Conservation (phyloP, 2,797 vertebrate genomes). For the Trematomus bernacchii region DNA sequence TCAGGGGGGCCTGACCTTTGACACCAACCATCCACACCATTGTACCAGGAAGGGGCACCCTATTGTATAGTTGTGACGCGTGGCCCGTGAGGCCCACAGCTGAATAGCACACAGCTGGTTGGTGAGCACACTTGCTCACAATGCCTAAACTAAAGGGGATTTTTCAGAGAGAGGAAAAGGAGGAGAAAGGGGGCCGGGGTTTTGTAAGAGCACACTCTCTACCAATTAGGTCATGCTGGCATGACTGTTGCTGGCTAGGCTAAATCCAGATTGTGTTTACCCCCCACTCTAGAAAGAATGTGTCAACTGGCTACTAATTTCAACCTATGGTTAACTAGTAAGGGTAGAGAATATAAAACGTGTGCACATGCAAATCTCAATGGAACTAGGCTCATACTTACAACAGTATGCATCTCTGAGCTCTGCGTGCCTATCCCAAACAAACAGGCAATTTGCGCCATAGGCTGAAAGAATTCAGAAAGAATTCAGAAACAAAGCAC, state of each 20-base stretch:
- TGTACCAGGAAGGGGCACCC: constrained; percentile 77
- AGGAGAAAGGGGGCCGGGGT: constrained; percentile 51
- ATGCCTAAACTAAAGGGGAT: constrained; percentile 73
- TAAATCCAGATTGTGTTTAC: constrained; percentile 52
- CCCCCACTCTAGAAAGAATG: constrained; percentile 43
- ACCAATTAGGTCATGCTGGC: constrained; percentile 67
- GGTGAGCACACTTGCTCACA: constrained; percentile 83
- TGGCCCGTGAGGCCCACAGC: constrained; percentile 78
- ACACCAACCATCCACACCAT: constrained; percentile 81
- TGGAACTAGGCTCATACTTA: constrained; percentile 11
- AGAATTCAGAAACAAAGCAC: constrained; percentile 69
- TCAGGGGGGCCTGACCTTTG: constrained; percentile 80
- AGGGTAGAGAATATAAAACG: constrained; percentile 21
- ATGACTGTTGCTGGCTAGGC: constrained; percentile 45
- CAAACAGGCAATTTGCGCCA: constrained; percentile 50
- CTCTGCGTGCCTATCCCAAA: constrained; percentile 14
- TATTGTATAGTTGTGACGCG: constrained; percentile 82
- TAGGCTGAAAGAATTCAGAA: constrained; percentile 49
- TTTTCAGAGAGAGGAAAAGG: constrained; percentile 60
- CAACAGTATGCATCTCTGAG: constrained; percentile 30
- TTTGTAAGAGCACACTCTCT: constrained; percentile 71
- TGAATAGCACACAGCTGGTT: constrained; percentile 85
- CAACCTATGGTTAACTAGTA: constrained; percentile 7
- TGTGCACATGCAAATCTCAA: constrained; percentile 18
- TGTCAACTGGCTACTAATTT: constrained; percentile 34